Base-by-base conservation (phyloP, 2,797 vertebrate genomes). In the Bucorvus abyssinicus region DNA sequence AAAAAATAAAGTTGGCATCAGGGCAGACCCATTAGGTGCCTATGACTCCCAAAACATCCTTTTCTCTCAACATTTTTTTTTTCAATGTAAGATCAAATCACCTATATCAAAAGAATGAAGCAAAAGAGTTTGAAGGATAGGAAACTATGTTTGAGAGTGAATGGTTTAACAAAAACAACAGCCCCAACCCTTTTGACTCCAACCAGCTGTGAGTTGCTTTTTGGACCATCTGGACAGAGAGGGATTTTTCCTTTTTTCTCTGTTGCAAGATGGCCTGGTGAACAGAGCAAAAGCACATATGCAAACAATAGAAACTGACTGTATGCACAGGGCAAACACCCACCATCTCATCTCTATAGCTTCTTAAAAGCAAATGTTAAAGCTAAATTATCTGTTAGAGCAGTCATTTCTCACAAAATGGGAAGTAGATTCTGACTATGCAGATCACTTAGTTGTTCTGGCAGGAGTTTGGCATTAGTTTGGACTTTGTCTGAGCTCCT, bases 1-100 rank as follows among this genome's bases (percentile, higher is more conserved):
- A 93, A 96, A 96, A 96, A 92, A 95, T 93, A 92, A 95, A 94
- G 60, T 69, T 90, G 81, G 60, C 68, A 80, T 75, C 52, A 67
- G 60, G 30, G 13, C 87, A 60, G 82, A 11, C 50, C 56, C 38
- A 63, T 4, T 83, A 83, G 64, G 42, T 87, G 34, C 22, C 44
- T 77, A 12, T 75, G 52, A 63, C 26, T 91, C 70, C 27, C 21
- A 50, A 67, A 91, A 89, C 3, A 75, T 47, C 10, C n/a, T n/a
- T n/a, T n/a, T n/a, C n/a, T 87, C 61, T 91, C 47, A 84, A 63
- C 7, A 70, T 40, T 36, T 29, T 30, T 60, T 47, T 42, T 49
- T n/a, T n/a, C n/a, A n/a, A n/a, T 0, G 0, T 63, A 80, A 90
- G 61, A 90, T 93, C 67, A 90, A 73, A 84, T 77, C 38, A 59